Base-by-base conservation (phyloP, 2,797 vertebrate genomes). In the Peromyscus melanophrys region DNA sequence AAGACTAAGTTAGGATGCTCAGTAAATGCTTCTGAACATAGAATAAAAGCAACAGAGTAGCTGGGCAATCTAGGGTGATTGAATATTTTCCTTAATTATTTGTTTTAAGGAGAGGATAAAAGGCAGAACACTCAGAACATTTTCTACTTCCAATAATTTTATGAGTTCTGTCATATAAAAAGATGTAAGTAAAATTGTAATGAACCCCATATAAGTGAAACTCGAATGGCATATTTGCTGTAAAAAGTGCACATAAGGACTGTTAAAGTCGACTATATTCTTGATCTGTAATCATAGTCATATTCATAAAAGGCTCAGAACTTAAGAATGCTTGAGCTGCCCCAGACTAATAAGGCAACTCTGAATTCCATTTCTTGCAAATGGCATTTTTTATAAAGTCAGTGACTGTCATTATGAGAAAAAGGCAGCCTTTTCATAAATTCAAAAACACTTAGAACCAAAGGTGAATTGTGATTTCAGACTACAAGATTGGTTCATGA, bases 171-270 rank as follows among this genome's bases (percentile, higher is more conserved):
- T 90, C 82, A 82, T 63, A 90, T 86, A 95, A 95, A 96, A 96
- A 95, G 13, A 85, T 80, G 1, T 90, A 97, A 93, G 40, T 88
- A 65, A 93, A 93, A 88, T 90, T 90, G 19, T 65, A 94, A 92
- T 90, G 93, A 95, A 90, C 43, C 23, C 77, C 31, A 93, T 95
- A 90, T 94, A 94, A 95, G 19, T 93, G 43, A 93, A 95, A 95
- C 37, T 65, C 76, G 17, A 96, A 90, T 95, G 61, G 37, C 61
- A 63, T 81, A 77, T 96, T 95, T 96, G 34, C 69, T 95, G 57
- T 94, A 95, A 95, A 96, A 97, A 93, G 21, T 82, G 90, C 73
- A 92, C 69, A 90, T 85, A 96, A 95, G 78, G 46, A 89, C 85
- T 92, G 76, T 89, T 92, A 92, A 73, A 46, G 49, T 92, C 90